These are phyloP conservation scores for Psophia crepitans DNA, from an alignment of 2,113 vertebrate genomes.

Conservation along the genomic window DNA sequence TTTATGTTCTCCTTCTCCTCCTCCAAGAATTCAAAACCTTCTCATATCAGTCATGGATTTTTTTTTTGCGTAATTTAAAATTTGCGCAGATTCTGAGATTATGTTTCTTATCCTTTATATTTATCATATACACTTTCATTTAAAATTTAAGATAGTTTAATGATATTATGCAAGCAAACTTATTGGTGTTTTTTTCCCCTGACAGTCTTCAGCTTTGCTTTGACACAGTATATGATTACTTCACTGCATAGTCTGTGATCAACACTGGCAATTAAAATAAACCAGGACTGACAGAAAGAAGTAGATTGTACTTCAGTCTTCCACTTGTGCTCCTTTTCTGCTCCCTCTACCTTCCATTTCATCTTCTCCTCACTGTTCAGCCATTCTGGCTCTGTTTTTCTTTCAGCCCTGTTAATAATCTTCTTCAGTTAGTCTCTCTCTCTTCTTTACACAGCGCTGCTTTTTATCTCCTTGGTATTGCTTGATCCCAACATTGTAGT, in stretches of 20 bases:
- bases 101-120: background rate
- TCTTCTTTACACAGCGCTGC: background rate
- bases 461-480: constrained; percentile 40
- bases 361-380: background rate
- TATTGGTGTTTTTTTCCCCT: background rate
- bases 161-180: background rate
- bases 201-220: background rate
- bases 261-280: background rate
- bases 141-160: background rate
- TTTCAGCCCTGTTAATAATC: background rate
- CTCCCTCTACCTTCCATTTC: constrained; percentile 14
- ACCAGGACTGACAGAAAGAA: background rate
- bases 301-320: background rate
- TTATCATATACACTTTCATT: background rate
- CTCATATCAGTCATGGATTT: background rate
- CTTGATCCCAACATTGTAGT: constrained; percentile 4
- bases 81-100: background rate
- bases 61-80: background rate
- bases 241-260: background rate
- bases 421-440: background rate
- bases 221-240: background rate
- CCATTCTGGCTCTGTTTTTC: background rate
- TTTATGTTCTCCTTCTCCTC: background rate
- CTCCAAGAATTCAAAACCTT: background rate
- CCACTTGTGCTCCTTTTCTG: background rate